phyloP scores from a whole-genome alignment of 2,797 vertebrate species.

The Trematomus bernacchii region DNA sequence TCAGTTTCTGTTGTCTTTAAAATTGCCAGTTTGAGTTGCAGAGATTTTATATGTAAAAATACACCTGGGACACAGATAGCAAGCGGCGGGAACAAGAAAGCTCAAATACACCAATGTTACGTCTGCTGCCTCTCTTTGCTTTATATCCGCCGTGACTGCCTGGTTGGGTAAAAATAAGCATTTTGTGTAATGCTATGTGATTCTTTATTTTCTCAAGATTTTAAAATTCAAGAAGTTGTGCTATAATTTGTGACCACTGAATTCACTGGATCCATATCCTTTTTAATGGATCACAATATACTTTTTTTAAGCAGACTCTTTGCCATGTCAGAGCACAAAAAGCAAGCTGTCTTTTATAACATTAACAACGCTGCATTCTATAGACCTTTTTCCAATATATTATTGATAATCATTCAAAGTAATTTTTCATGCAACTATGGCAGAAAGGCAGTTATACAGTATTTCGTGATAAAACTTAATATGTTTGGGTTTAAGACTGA shows the following conservation, averaged over 20 bases:
- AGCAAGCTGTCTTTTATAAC: too few relatives aligned
- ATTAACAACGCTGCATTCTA: too few relatives aligned
- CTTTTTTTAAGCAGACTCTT: neutral
- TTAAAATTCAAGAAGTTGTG: neutral
- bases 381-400: too few relatives aligned
- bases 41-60: conserved; percentile 46
- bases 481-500: too few relatives aligned
- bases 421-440: too few relatives aligned
- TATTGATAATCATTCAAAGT: too few relatives aligned
- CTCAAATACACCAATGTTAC: conserved; percentile 14
- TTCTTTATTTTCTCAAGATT: conserved; percentile 13
- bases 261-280: neutral
- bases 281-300: neutral
- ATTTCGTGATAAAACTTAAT: too few relatives aligned
- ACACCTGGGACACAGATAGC: conserved; percentile 44
- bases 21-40: conserved; percentile 54
- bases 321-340: neutral
- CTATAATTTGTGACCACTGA: neutral
- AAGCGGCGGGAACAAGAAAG: conserved; percentile 8
- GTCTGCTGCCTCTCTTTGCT: conserved; percentile 14
- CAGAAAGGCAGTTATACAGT: too few relatives aligned
- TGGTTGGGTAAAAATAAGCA: conserved; percentile 20
- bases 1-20: conserved; percentile 48
- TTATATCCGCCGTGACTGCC: neutral
- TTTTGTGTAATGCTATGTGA: neutral